Evolutionary conservation across 2,113 vertebrate species (phyloP).

Genomic region (Antigone vipio): DNA sequence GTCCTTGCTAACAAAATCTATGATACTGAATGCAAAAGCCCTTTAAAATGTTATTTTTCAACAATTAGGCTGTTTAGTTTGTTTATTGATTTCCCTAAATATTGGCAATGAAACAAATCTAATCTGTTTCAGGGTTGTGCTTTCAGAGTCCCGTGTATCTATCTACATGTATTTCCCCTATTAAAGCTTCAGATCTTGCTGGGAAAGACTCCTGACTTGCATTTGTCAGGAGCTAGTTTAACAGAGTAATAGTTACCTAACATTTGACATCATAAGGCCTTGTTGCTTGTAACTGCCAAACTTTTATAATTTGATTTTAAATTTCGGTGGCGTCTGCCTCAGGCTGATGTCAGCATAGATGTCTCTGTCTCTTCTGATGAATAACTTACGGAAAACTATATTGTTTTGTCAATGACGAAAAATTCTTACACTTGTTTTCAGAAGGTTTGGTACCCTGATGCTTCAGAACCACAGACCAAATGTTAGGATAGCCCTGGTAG

Average conservation of each 20-base stretch:
- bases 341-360: neutral
- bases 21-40: neutral
- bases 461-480: neutral
- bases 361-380: neutral
- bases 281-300: neutral
- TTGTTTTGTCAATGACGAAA: neutral
- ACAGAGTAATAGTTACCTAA: neutral
- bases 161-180: neutral
- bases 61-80: neutral
- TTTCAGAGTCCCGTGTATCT: neutral
- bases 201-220: neutral
- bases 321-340: neutral
- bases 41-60: constrained; percentile 18
- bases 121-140: neutral
- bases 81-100: neutral
- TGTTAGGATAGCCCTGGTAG: neutral
- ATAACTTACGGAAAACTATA: neutral
- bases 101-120: neutral
- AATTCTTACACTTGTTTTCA: neutral
- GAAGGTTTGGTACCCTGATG: neutral
- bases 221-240: neutral
- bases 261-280: neutral
- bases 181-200: neutral
- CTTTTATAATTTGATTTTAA: neutral
- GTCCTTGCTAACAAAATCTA: neutral